A percentile compares a stretch with the other conserved stretches of the same genome.
Conservation (phyloP, 1,140 invertebrate species). For the Armadillidium nasatum region DNA sequence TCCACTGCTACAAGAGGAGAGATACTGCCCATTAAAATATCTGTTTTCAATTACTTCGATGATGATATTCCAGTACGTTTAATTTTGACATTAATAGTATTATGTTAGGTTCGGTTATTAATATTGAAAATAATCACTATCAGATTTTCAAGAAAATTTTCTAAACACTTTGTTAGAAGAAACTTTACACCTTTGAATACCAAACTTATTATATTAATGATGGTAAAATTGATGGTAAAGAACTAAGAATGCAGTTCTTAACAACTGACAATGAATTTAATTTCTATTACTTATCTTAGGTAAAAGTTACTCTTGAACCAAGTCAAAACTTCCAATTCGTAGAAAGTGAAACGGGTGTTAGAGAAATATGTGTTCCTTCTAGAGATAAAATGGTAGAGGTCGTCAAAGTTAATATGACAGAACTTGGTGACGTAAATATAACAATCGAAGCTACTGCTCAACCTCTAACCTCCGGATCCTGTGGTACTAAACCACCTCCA, state of each 20-base stretch:
- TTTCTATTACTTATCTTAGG: not conserved
- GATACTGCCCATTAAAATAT: conserved; percentile 61
- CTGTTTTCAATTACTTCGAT: conserved; percentile 67
- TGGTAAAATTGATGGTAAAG: too few species aligned
- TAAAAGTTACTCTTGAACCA: not conserved
- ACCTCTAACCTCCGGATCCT: not conserved
- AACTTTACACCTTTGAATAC: too few species aligned
- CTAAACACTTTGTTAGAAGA: too few species aligned
- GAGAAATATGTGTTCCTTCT: not conserved
- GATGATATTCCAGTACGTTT: conserved; percentile 58
- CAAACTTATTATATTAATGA: too few species aligned
- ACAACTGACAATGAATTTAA: not conserved
- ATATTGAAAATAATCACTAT: too few species aligned
- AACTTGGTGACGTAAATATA: not conserved
- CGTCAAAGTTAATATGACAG: not conserved
- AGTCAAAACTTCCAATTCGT: not conserved
- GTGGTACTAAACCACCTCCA: not conserved
- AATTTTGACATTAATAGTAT: not conserved
- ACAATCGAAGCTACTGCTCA: not conserved
- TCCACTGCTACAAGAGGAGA: conserved; percentile 67
- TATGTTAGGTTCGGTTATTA: too few species aligned
- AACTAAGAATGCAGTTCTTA: too few species aligned
- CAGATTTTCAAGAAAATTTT: too few species aligned
- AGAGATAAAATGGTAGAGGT: not conserved
- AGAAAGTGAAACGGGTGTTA: not conserved